A percentile compares a stretch with the other conserved stretches of the same genome.
These are phyloP conservation scores for Creontiades dilutus DNA, from an alignment of 2,888 invertebrate genomes.

Conservation along the genomic window DNA sequence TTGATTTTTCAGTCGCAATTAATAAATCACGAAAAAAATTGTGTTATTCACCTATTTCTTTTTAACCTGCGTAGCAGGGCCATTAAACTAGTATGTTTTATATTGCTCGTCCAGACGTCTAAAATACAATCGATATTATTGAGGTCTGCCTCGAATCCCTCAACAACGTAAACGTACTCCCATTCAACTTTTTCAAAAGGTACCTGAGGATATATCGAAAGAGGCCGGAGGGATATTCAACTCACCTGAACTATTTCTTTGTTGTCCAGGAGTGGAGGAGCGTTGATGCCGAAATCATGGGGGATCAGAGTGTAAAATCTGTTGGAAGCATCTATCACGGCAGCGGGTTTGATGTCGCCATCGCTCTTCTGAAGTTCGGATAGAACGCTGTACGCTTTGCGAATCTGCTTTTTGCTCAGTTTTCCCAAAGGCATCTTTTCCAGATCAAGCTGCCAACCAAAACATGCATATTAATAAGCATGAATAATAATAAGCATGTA, in stretches of 20 bases:
- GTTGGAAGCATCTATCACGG: conserved; percentile 92
- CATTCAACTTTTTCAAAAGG: too few species aligned
- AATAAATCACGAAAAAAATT: too few species aligned
- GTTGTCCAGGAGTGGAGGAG: conserved; percentile 89
- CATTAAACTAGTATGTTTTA: too few species aligned
- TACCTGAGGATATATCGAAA: neutral
- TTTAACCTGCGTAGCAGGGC: too few species aligned
- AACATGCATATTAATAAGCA: too few species aligned
- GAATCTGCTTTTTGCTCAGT: conserved; percentile 93
- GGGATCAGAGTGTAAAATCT: conserved; percentile 97
- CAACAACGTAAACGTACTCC: too few species aligned
- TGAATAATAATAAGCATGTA: too few species aligned
- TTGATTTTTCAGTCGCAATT: too few species aligned
- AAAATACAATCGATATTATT: too few species aligned
- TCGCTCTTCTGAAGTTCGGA: conserved; percentile 80
- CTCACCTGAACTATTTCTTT: conserved; percentile 83
- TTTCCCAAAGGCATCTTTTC: conserved; percentile 99
- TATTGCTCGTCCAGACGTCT: too few species aligned
- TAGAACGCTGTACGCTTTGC: conserved; percentile 90
- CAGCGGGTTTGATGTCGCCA: conserved; percentile 78
- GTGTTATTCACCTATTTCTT: too few species aligned
- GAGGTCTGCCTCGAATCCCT: too few species aligned
- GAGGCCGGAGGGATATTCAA: neutral
- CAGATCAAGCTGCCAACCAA: conserved; percentile 85
- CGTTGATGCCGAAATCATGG: conserved; percentile 93